Conservation (phyloP, 2,888 invertebrate species). For the Opisthograptis luteolata region DNA sequence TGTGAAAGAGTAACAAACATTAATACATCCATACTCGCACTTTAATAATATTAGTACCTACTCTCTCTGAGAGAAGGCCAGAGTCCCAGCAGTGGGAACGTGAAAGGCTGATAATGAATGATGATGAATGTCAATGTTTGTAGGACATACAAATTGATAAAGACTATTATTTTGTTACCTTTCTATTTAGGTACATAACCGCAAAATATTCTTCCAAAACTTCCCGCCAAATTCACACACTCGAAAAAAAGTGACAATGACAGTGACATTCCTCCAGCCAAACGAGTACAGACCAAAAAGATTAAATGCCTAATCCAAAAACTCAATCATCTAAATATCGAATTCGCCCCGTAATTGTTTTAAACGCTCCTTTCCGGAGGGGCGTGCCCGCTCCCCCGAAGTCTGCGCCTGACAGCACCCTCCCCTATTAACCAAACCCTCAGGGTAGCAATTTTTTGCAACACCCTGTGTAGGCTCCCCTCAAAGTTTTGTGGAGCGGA, state of each 20-base stretch:
- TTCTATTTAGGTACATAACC: too few species aligned
- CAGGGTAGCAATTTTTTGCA: conserved; percentile 74
- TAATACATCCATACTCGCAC: too few species aligned
- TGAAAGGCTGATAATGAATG: too few species aligned
- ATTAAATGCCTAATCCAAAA: conserved; percentile 25
- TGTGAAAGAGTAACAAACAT: too few species aligned
- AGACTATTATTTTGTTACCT: too few species aligned
- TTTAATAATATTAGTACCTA: too few species aligned
- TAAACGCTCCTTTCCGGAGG: conserved; percentile 50
- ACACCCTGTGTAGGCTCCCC: conserved; percentile 54
- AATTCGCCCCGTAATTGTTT: conserved; percentile 61
- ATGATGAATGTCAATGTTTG: too few species aligned
- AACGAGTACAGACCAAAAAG: conserved; percentile 38
- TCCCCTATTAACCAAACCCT: conserved; percentile 46
- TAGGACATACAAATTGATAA: too few species aligned
- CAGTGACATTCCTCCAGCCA: conserved; percentile 24
- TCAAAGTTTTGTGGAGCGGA: conserved; percentile 19
- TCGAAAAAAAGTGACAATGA: conserved; percentile 3
- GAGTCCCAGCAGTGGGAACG: too few species aligned
- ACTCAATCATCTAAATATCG: conserved; percentile 23
- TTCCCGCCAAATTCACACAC: conserved; percentile 4
- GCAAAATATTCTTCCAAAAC: background rate
- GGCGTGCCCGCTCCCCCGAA: conserved; percentile 44
- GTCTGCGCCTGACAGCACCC: conserved; percentile 68
- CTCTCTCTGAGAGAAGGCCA: too few species aligned